These are phyloP conservation scores for Eupeodes luniger DNA, from an alignment of 2,888 invertebrate species.

Conservation along the genomic window DNA sequence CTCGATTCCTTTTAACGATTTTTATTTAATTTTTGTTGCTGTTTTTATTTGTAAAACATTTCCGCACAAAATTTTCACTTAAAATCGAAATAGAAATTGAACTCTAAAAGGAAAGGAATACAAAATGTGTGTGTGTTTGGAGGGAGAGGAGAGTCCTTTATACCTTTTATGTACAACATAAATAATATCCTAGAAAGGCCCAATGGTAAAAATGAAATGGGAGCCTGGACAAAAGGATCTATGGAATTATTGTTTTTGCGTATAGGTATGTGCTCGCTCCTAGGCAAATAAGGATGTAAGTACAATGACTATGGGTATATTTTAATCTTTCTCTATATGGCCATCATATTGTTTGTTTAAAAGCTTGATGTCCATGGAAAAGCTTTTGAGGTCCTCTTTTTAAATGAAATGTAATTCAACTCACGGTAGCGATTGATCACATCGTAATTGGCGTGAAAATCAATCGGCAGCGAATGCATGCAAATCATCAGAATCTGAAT, in stretches of 20 bases:
- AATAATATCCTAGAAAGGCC: neutral
- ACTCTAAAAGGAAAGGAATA: slow-evolving; percentile 31
- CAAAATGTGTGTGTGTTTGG: neutral
- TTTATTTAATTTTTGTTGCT: slow-evolving; percentile 24
- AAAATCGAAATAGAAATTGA: slow-evolving; percentile 34
- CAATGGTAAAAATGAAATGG: neutral
- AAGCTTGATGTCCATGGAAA: neutral
- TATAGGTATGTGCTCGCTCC: neutral
- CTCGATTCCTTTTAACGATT: slow-evolving; percentile 21
- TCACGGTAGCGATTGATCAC: slow-evolving; percentile 59
- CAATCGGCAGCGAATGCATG: slow-evolving; percentile 56
- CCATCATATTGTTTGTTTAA: neutral
- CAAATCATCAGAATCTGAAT: slow-evolving; percentile 21
- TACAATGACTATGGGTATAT: neutral
- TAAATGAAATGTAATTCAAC: slow-evolving; percentile 61
- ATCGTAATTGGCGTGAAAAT: slow-evolving; percentile 58
- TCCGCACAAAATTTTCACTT: slow-evolving; percentile 26
- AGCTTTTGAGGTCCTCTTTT: slow-evolving; percentile 27
- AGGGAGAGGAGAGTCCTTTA: slow-evolving; percentile 4
- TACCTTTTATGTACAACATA: neutral
- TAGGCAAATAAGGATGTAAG: neutral
- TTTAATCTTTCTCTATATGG: neutral
- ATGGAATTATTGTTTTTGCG: slow-evolving; percentile 50
- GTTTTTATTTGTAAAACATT: slow-evolving; percentile 14
- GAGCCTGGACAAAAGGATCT: neutral